Evolutionary conservation across 2,113 vertebrate species (phyloP), one percentile per base, ranked within the genome.

Genomic region (Ornithorhynchus anatinus): DNA sequence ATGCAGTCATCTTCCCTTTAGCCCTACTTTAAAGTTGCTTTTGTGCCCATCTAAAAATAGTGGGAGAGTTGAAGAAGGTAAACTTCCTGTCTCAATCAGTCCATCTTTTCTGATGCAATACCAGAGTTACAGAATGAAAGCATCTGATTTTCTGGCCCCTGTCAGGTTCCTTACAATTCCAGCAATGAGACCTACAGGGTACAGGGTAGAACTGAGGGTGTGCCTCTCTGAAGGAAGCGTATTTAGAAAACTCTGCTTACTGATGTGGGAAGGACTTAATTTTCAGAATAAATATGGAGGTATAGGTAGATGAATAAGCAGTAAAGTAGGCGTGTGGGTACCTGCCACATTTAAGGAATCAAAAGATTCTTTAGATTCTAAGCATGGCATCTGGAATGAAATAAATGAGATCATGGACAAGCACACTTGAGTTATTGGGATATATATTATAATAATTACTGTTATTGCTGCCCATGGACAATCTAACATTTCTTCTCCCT

Each of bases 191-290:
- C 25, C 5, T 23, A 56, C 23, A 15, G 62, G 48, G 1, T 2
- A 33, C 13, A 6, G 53, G 71, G 45, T 50, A 50, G 25, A 6
- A 33, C 16, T 25, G 20, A 27, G n/a, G 32, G 33, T 3, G 6
- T 22, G 53, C 37, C 43, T 1, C 10, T 29, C 14, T 31, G 5
- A n/a, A 45, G 61, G 50, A 33, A n/a, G 35, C 10, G 20, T 23
- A 3, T 25, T 11, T 6, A 12, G 27, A 61, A 45, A 6, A 15
- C 22, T 12, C 23, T n/a, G n/a, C 4, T 27, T 61, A 64, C 47
- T 50, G 80, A 63, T 60, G 62, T 69, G 77, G 80, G 54, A n/a
- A 23, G 8, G 14, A 33, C 33, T 29, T 57, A 3, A 9, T 8
- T 11, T 10, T 2, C 22, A 32, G 54, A 20, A 25, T 31, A 51